Base-by-base conservation (phyloP, 2,797 vertebrate genomes). In the Crax fasciolata region DNA sequence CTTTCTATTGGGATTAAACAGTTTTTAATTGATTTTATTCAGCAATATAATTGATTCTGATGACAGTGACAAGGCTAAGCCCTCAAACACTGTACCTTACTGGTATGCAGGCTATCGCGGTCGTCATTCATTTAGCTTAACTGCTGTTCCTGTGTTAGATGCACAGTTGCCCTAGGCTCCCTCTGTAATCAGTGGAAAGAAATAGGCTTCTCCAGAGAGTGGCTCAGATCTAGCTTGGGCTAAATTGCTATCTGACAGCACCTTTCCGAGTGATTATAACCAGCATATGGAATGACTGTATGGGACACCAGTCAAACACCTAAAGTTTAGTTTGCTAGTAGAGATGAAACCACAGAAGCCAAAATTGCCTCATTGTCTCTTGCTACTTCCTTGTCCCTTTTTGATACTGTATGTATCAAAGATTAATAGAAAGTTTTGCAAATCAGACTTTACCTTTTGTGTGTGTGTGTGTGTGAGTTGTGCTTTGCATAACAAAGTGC, bases 11-110 rank as follows among this genome's bases (percentile, higher is more conserved):
- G 44, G 75, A 71, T 86, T 90, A 94, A 93, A 30, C 84, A 83
- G 61, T 74, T 92, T 93, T 96, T 95, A 86, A 89, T 87, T 88
- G 77, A 90, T 92, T 35, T 94, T 93, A 90, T 88, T 93, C 84
- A 90, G 57, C 14, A 88, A 70, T 81, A 62, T 63, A 86, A 91
- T 86, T 94, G 85, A 79, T 91, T 84, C 55, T 93, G 92, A 78
- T 87, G 89, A 73, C 46, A 20, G 82, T 58, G 35, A 51, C 55
- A 92, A 62, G 43, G 66, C 83, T 76, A 61, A 91, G 67, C 51
- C 27, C 32, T 84, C 51, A 32, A 59, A 75, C 68, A 11, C 32
- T 80, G 78, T 18, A 85, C 58, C 30, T 59, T 59, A 19, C 62
- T 76, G 70, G 63, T 55, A 43, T 41, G 72, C 30, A 87, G 41